A percentile compares a stretch with the other conserved stretches of the same genome.
phyloP scores from a whole-genome alignment of 2,113 vertebrate genomes.

The Spermophilus dauricus region DNA sequence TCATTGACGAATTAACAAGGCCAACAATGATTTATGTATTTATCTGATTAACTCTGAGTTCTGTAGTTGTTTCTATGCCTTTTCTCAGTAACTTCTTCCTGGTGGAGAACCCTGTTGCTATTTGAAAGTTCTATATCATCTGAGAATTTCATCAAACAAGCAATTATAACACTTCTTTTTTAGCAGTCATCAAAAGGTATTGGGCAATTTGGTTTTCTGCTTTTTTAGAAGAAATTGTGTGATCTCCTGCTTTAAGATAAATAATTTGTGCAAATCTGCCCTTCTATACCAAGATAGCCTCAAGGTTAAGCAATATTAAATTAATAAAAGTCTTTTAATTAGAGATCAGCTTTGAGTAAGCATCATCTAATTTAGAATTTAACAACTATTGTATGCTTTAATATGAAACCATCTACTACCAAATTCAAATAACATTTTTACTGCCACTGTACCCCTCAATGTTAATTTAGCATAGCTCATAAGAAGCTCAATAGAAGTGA shows the following conservation, averaged over 20 bases:
- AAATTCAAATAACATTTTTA: conserved; percentile 63
- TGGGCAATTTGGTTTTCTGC: neutral
- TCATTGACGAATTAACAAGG: neutral
- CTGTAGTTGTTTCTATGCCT: neutral
- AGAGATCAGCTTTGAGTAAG: conserved; percentile 37
- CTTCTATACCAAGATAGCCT: neutral
- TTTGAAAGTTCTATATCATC: neutral
- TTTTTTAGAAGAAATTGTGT: neutral
- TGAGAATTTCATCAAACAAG: neutral
- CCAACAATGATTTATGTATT: neutral
- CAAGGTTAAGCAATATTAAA: conserved; percentile 52
- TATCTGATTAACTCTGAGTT: neutral
- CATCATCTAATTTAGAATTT: conserved; percentile 34
- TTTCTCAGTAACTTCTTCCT: neutral
- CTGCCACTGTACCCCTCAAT: conserved; percentile 34
- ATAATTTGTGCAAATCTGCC: neutral
- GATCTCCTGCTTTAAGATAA: neutral
- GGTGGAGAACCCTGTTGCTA: neutral
- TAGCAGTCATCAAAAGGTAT: neutral
- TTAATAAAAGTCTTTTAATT: conserved; percentile 51
- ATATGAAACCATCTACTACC: conserved; percentile 20
- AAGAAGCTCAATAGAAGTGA: conserved; percentile 38
- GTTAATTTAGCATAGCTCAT: conserved; percentile 73
- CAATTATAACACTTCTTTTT: neutral
- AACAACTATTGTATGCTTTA: conserved; percentile 39